These are phyloP conservation scores for Brassicogethes aeneus DNA, from an alignment of 2,888 invertebrate species.

Conservation along the genomic window DNA sequence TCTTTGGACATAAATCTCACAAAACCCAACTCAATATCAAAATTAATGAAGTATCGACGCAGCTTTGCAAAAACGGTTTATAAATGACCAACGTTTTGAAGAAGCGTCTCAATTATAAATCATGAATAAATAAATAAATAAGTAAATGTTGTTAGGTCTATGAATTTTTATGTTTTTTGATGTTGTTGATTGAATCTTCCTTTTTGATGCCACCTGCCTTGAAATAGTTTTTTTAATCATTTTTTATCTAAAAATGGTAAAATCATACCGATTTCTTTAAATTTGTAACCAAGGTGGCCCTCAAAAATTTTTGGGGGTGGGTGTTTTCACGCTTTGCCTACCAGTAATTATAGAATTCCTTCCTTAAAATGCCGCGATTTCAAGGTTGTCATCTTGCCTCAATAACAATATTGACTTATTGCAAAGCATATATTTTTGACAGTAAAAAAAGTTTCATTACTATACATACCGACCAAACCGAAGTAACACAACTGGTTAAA, in stretches of 20 bases:
- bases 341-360: constrained; percentile 14
- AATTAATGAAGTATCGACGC: neutral
- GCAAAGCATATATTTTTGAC: too few species aligned
- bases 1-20: neutral
- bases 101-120: neutral
- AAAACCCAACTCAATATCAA: neutral
- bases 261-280: too few species aligned
- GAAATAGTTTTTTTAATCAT: too few species aligned
- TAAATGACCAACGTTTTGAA: neutral
- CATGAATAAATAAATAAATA: neutral
- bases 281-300: too few species aligned
- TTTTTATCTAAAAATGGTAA: too few species aligned
- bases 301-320: constrained; percentile 1
- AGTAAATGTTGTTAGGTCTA: neutral
- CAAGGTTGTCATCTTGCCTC: constrained; percentile 17
- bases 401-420: neutral
- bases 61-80: neutral
- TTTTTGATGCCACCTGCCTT: too few species aligned
- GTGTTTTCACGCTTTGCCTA: constrained; percentile 20
- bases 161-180: too few species aligned
- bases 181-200: too few species aligned
- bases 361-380: constrained; percentile 20
- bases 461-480: too few species aligned
- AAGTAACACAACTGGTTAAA: too few species aligned
- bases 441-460: too few species aligned